Evolutionary conservation across 2,888 invertebrate species (phyloP).

Genomic region (Drosophila longiperda): DNA sequence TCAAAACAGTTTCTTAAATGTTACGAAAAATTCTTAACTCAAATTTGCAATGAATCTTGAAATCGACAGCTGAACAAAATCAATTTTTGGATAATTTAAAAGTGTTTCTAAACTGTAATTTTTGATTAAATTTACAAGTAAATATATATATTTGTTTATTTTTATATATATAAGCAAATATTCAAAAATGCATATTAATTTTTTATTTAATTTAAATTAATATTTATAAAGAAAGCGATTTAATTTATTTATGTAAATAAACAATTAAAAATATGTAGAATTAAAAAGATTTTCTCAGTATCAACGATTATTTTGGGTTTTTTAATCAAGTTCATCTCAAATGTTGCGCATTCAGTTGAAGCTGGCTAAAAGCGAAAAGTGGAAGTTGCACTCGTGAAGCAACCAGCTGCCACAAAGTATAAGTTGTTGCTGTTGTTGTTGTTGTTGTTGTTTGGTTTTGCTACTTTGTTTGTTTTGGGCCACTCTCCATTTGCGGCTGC

Average conservation of each 20-base stretch:
- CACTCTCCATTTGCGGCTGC: constrained; percentile 75
- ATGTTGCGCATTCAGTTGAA: constrained; percentile 12
- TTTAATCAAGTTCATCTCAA: neutral
- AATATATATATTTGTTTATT: too few species aligned
- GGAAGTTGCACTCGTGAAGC: constrained; percentile 64
- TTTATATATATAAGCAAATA: neutral
- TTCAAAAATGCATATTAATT: neutral
- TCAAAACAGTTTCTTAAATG: neutral
- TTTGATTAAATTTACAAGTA: too few species aligned
- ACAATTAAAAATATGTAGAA: neutral
- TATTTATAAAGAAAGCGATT: neutral
- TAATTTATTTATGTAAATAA: neutral
- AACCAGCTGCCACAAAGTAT: constrained; percentile 43
- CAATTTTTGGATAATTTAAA: neutral
- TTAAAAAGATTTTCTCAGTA: neutral
- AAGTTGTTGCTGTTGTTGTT: constrained; percentile 12
- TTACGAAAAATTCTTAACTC: neutral
- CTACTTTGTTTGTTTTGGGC: constrained; percentile 58
- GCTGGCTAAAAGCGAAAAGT: constrained; percentile 33
- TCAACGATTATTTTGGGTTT: constrained; percentile 3
- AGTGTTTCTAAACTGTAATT: neutral
- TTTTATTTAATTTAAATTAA: too few species aligned
- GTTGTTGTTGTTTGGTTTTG: constrained; percentile 18
- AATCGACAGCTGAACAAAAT: neutral
- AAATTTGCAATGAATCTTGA: neutral